Evolutionary conservation across 2,113 vertebrate species (phyloP), one percentile per base, ranked within the genome.

Genomic region (Engystomops pustulosus): DNA sequence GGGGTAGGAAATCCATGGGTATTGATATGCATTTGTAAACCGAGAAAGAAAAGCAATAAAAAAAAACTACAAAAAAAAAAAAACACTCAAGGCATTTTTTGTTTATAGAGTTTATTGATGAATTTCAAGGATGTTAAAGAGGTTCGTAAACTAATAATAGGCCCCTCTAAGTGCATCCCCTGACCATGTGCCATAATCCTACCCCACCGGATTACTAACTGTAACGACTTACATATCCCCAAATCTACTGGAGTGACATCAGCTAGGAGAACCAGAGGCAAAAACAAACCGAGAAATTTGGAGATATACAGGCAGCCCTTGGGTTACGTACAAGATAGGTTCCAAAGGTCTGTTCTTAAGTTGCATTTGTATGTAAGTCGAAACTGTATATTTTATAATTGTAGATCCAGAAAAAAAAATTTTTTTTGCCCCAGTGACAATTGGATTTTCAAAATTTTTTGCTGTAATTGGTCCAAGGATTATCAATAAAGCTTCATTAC

Each of bases 11-110:
- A 78, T 78, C 60, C 49, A 38, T 34, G 74, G 74, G 65, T 79
- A 85, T 70, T 79, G 83, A 85, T 85, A 79, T 55, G 62, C 67
- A 77, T 65, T 85, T 47, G 47, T 84, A 79, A 85, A 85, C 34
- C 62, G 41, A 27, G 10, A 3, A 15, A 20, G 17, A 20, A 20
- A 76, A 3, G 41, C 82, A 76, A 67, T 76, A 76, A 78, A 71
- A 81, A 81, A 55, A 72, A 82, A 74, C 38, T 3, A 45, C 14
- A 25, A 70, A 69, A 36, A 68, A 71, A 81, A 81, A 83, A n/a
- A n/a, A n/a, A n/a, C n/a, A n/a, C n/a, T n/a, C n/a, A n/a, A 71
- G 41, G 44, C 51, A 58, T 71, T 30, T n/a, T 58, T 45, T 58
- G 60, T 67, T 47, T 70, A 55, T 70, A 34, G 49, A 45, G 34